Percentiles rank a stretch among this genome's conserved stretches.
phyloP scores from a whole-genome alignment of 2,113 vertebrate genomes.

The Periophthalmodon schlosseri region DNA sequence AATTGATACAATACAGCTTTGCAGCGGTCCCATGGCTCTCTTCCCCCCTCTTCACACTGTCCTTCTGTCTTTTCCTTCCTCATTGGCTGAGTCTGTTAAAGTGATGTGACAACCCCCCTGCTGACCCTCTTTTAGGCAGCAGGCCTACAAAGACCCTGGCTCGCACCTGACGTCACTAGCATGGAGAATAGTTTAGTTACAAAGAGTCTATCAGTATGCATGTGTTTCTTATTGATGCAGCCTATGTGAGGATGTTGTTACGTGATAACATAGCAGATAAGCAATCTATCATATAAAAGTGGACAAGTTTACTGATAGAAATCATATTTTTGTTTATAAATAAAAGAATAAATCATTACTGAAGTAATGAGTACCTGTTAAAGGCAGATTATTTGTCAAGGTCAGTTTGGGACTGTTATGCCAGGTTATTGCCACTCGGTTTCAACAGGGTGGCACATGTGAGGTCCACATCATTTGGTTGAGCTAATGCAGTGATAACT shows the following conservation, averaged over 20 bases:
- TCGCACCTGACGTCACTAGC: conserved; percentile 57
- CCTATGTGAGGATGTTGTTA: too few species aligned
- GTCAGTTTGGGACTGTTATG: neutral
- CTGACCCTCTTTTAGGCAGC: conserved; percentile 43
- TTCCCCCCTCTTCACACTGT: conserved; percentile 10
- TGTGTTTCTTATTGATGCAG: too few species aligned
- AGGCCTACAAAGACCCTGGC: conserved; percentile 53
- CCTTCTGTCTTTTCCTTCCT: conserved; percentile 35
- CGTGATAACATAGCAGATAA: too few species aligned
- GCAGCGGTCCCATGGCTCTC: conserved; percentile 20
- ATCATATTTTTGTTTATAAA: too few species aligned
- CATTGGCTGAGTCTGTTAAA: conserved; percentile 38
- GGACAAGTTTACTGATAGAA: too few species aligned
- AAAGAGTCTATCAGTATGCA: conserved; percentile 11
- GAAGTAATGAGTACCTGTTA: neutral
- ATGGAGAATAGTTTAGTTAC: conserved; percentile 45
- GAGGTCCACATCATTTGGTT: conserved; percentile 18
- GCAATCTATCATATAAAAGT: too few species aligned
- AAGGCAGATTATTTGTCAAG: neutral
- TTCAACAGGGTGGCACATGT: neutral
- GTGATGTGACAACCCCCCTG: conserved; percentile 53
- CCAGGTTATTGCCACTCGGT: neutral
- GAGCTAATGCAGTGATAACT: conserved; percentile 48
- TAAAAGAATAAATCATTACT: neutral
- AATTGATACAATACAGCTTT: conserved; percentile 22